Base-by-base conservation (phyloP, 2,113 vertebrate species). In the Gallinago jamesoni region DNA sequence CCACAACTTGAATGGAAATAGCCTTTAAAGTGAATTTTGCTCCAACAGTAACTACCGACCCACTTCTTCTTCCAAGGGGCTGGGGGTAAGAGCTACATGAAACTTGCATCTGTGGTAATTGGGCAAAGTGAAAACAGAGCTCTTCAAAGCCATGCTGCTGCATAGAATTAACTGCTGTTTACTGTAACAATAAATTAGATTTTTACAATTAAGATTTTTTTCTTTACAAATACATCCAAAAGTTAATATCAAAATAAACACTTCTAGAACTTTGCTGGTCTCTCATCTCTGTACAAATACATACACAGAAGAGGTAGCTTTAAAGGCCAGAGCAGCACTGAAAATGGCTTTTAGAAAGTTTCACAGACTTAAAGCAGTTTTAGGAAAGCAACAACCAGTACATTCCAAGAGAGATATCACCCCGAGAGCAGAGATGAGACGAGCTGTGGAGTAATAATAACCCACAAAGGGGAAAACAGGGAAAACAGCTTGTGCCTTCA, bases 221-320 rank as follows among this genome's bases (percentile, higher is more conserved):
- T 48, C 23, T 55, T 94, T 94, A 93, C 93, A 96, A 94, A 94
- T 37, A 43, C 81, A 87, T 79, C 74, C 39, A 82, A 89, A 93
- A 93, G 63, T 82, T 82, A 78, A 1, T 92, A 96, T 10, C 53
- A 96, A 96, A 96, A 96, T 92, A 96, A 87, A 88, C 21, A 20
- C 31, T 62, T 82, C 3, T 7, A 67, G 62, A 69, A 50, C 63
- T 33, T 30, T 56, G 68, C 50, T 16, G 6, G 28, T 73, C 14
- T 6, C 48, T 79, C 16, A 9, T 63, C 77, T 82, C 91, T 87
- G 50, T 96, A 96, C 91, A 95, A 85, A 75, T 53, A 64, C 62
- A 88, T 31, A 72, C 56, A 73, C 5, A 5, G 35, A 77, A 93
- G 96, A 97, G 94, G 94, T 94, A 94, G 94, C 25, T 0, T 92